Conservation (phyloP, 1,140 invertebrate genomes). For the Drosophila murphyi region DNA sequence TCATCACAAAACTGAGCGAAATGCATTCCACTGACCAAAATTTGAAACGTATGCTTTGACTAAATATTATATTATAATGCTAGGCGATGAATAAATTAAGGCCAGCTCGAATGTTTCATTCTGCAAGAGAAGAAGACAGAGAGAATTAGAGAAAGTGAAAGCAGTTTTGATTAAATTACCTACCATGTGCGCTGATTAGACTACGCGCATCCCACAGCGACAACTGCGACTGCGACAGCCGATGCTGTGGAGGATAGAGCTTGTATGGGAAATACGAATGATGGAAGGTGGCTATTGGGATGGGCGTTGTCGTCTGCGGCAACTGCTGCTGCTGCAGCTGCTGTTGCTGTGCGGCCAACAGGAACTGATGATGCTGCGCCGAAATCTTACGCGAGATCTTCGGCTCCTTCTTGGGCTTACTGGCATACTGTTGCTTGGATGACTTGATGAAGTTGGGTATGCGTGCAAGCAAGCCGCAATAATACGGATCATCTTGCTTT, state of each 20-base stretch:
- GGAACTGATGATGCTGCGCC: constrained; percentile 61
- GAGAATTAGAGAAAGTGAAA: neutral
- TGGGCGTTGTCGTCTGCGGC: constrained; percentile 63
- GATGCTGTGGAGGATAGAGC: constrained; percentile 75
- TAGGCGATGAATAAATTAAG: constrained; percentile 76
- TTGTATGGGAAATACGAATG: constrained; percentile 82
- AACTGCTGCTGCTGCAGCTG: constrained; percentile 58
- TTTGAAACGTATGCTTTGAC: constrained; percentile 65
- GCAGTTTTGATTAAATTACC: neutral
- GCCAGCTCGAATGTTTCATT: constrained; percentile 58
- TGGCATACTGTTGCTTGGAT: constrained; percentile 67
- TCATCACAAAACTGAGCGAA: constrained; percentile 75
- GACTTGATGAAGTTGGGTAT: constrained; percentile 92
- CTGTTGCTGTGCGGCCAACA: constrained; percentile 50
- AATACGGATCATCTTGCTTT: constrained; percentile 92
- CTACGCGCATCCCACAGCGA: constrained; percentile 84
- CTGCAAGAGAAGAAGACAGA: constrained; percentile 41
- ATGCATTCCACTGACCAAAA: constrained; percentile 64
- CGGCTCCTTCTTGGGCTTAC: constrained; percentile 74
- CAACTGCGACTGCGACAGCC: constrained; percentile 80
- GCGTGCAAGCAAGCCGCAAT: constrained; percentile 91
- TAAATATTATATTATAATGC: constrained; percentile 71
- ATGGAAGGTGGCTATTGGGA: constrained; percentile 80
- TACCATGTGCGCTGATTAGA: constrained; percentile 83
- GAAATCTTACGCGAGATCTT: constrained; percentile 83